These are phyloP conservation scores for Zeus faber DNA, from an alignment of 2,113 vertebrate species.

Conservation along the genomic window DNA sequence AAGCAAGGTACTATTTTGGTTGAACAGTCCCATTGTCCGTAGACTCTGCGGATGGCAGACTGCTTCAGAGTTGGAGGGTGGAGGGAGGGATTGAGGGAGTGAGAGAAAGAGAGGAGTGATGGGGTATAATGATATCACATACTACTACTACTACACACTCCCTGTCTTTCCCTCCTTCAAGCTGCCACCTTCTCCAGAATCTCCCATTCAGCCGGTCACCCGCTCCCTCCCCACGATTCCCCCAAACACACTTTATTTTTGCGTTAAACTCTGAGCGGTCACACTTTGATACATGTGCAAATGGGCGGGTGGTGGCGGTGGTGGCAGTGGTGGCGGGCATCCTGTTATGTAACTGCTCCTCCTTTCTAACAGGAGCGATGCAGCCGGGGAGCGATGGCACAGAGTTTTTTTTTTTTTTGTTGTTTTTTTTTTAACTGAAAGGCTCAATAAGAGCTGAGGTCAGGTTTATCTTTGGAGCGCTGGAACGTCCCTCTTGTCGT, in stretches of 20 bases:
- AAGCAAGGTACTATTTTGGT: constrained; percentile 69
- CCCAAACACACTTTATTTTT: too few relatives aligned
- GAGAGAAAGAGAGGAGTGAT: constrained; percentile 41
- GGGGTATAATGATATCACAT: constrained; percentile 37
- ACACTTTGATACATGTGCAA: constrained; percentile 60
- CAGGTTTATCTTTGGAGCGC: constrained; percentile 22
- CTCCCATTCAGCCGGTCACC: constrained; percentile 53
- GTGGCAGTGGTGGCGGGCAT: constrained; percentile 14
- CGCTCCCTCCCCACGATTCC: too few relatives aligned
- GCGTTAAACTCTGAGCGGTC: constrained; percentile 51
- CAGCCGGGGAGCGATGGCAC: constrained; percentile 29
- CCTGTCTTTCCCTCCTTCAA: too few relatives aligned
- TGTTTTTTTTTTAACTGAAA: too few relatives aligned
- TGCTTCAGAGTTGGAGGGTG: constrained; percentile 33
- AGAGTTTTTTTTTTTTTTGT: too few relatives aligned
- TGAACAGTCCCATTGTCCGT: constrained; percentile 65
- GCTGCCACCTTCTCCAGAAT: constrained; percentile 16
- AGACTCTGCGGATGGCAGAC: constrained; percentile 32
- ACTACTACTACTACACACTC: constrained; percentile 14
- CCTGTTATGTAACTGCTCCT: constrained; percentile 51
- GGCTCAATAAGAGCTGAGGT: constrained; percentile 59
- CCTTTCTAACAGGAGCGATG: constrained; percentile 46
- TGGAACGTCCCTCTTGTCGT: constrained; percentile 50
- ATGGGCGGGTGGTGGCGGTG: constrained; percentile 27
- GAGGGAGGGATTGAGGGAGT: too few relatives aligned